Percentiles rank a stretch among this genome's conserved stretches.
These are phyloP conservation scores for Smithornis capensis DNA, from an alignment of 2,113 vertebrate species.

Conservation along the genomic window DNA sequence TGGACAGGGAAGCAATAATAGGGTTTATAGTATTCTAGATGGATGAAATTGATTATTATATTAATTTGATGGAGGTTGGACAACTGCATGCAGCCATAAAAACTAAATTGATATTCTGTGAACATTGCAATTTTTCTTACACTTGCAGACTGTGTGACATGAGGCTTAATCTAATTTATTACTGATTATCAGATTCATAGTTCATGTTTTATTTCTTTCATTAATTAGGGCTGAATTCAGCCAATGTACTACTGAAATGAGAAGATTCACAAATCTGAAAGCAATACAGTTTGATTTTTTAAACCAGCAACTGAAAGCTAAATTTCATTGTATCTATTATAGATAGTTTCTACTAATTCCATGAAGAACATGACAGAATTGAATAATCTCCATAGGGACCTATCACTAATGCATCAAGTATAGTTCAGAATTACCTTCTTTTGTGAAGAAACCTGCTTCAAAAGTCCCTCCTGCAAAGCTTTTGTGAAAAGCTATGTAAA, in stretches of 20 bases:
- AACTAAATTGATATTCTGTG: neutral
- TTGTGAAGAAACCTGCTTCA: neutral
- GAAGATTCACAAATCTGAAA: neutral
- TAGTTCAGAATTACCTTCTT: neutral
- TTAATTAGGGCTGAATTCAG: neutral
- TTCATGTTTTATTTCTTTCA: neutral
- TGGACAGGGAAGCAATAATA: neutral
- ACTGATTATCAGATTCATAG: neutral
- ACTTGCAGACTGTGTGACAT: neutral
- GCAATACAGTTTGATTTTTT: neutral
- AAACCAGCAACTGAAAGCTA: neutral
- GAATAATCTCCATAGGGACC: neutral
- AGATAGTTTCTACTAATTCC: neutral
- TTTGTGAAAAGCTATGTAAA: slow-evolving; percentile 30
- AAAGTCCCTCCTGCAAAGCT: neutral
- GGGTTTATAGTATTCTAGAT: neutral
- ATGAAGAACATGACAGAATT: neutral
- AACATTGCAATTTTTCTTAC: neutral
- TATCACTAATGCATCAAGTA: neutral
- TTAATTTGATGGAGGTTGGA: neutral
- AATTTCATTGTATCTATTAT: neutral
- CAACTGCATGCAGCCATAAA: neutral
- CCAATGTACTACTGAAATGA: neutral
- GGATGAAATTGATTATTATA: neutral
- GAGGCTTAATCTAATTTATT: neutral